These are phyloP conservation scores for Dendrocincla tyrannina DNA, from an alignment of 2,797 vertebrate genomes.

Conservation along the genomic window DNA sequence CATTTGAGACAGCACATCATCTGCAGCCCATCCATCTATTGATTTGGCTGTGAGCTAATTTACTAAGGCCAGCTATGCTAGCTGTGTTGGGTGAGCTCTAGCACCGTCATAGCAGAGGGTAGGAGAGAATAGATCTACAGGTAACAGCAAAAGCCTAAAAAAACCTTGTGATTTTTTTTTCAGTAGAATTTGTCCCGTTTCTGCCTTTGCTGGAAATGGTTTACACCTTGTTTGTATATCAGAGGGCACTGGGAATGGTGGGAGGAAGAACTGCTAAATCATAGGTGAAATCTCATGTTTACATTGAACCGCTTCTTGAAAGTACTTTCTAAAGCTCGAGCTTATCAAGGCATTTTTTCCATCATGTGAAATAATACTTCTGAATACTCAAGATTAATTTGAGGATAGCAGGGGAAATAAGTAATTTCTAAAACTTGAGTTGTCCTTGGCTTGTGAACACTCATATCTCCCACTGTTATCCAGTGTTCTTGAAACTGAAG, in stretches of 20 bases:
- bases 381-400: neutral
- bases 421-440: neutral
- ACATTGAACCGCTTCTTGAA: neutral
- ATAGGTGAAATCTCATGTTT: neutral
- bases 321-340: neutral
- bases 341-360: neutral
- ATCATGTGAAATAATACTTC: neutral
- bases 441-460: neutral
- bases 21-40: neutral
- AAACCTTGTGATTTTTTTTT: neutral
- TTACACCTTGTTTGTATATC: neutral
- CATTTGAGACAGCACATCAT: neutral
- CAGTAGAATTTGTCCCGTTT: neutral
- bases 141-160: neutral
- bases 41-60: neutral
- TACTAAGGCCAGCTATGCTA: neutral
- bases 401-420: neutral
- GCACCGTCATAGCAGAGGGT: neutral
- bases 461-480: neutral
- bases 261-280: neutral
- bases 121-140: neutral
- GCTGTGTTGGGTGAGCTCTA: neutral
- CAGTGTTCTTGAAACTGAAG: neutral
- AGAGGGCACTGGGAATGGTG: neutral
- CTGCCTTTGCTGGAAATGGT: neutral